These are phyloP conservation scores for Phyllostomus hastatus DNA, from an alignment of 2,113 vertebrate species.

Conservation along the genomic window DNA sequence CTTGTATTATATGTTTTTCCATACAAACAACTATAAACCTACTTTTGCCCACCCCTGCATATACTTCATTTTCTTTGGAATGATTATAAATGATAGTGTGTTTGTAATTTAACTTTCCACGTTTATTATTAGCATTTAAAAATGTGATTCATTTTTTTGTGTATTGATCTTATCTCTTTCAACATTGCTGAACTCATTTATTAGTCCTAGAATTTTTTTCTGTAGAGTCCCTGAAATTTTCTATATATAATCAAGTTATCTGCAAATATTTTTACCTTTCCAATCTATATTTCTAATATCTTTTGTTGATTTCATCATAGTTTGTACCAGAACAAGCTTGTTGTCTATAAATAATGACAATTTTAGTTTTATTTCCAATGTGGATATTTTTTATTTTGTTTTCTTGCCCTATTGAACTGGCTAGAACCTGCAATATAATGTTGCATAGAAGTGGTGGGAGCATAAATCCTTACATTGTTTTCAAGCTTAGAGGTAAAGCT, in stretches of 20 bases:
- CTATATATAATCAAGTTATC: background rate
- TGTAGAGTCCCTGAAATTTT: background rate
- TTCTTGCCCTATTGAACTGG: background rate
- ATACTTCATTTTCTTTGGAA: background rate
- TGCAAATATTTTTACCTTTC: background rate
- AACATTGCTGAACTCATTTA: background rate
- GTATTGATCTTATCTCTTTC: background rate
- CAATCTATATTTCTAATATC: background rate
- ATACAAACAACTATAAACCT: too few relatives aligned
- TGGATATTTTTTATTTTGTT: background rate
- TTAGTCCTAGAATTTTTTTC: background rate
- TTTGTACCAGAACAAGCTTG: background rate
- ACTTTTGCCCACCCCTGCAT: too few relatives aligned
- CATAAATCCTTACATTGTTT: background rate
- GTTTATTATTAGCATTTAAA: background rate
- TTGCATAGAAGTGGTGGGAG: background rate
- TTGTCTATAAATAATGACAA: background rate
- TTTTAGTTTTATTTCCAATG: background rate
- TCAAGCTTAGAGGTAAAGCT: background rate
- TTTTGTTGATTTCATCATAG: background rate
- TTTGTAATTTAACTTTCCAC: background rate
- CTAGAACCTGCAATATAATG: background rate
- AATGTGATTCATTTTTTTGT: background rate
- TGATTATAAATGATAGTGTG: background rate
- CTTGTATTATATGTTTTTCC: too few relatives aligned